Conservation (phyloP, 2,888 invertebrate genomes). For the Yponomeuta plumbellus region DNA sequence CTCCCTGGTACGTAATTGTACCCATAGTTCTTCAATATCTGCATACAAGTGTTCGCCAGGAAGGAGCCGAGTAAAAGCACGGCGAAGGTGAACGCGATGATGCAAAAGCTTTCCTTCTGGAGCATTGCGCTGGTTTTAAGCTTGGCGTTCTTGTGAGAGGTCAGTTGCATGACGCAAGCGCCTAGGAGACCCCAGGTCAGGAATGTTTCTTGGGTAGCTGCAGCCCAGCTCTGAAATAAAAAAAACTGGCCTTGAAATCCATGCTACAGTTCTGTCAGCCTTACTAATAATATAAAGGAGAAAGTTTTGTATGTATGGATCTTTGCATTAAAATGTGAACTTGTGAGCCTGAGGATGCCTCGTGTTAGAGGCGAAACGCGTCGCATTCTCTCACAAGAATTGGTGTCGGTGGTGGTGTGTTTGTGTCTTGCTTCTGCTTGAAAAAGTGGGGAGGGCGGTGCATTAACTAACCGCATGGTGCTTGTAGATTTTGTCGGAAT, state of each 20-base stretch:
- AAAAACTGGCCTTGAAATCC: background rate
- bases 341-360: too few species aligned
- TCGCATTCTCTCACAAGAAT: too few species aligned
- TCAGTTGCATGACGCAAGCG: conserved; percentile 87
- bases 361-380: too few species aligned
- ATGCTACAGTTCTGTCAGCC: too few species aligned
- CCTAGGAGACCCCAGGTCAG: conserved; percentile 92
- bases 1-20: conserved; percentile 88
- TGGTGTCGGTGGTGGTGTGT: too few species aligned
- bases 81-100: conserved; percentile 80
- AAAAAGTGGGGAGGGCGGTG: too few species aligned
- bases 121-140: conserved; percentile 68
- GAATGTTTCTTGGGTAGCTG: conserved; percentile 92
- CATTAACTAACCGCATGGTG: too few species aligned
- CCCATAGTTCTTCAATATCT: conserved; percentile 84
- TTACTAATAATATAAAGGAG: too few species aligned
- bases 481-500: too few species aligned
- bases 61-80: conserved; percentile 86
- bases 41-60: conserved; percentile 88
- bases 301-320: too few species aligned
- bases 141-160: conserved; percentile 84
- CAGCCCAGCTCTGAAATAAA: conserved; percentile 85
- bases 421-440: too few species aligned
- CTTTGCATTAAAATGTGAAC: too few species aligned
- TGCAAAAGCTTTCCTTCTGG: conserved; percentile 67